These are phyloP conservation scores for Gouania willdenowi DNA, from an alignment of 2,797 vertebrate genomes.

Conservation along the genomic window DNA sequence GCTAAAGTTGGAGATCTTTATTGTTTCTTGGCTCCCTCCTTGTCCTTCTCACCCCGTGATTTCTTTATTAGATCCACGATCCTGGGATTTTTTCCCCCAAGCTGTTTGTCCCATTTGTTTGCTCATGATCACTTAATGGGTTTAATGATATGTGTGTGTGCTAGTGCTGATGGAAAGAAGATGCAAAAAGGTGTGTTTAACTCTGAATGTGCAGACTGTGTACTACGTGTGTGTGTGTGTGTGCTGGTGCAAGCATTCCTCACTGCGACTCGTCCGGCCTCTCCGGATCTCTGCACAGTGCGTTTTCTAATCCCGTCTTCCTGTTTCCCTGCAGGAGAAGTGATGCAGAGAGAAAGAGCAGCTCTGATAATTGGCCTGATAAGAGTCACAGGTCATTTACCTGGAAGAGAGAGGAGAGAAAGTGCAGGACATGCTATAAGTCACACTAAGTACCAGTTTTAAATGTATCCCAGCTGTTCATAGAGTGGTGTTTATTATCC, in stretches of 20 bases:
- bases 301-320: constrained; percentile 76
- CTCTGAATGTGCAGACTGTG: constrained; percentile 9
- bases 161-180: too few species aligned
- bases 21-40: constrained; percentile 53
- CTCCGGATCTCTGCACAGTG: constrained; percentile 71
- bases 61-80: constrained; percentile 37
- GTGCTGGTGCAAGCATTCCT: constrained; percentile 45
- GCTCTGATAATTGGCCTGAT: constrained; percentile 53
- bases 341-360: constrained; percentile 51
- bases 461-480: too few species aligned
- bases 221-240: constrained; percentile 4
- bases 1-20: constrained; percentile 34
- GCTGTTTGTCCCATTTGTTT: constrained; percentile 55
- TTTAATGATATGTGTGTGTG: constrained; percentile 25
- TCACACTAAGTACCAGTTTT: neutral
- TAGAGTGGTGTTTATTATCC: too few species aligned
- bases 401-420: constrained; percentile 21
- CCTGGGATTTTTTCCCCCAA: constrained; percentile 15
- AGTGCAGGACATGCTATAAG: neutral
- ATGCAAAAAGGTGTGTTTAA: constrained; percentile 18
- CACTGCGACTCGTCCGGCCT: constrained; percentile 48
- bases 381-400: constrained; percentile 38
- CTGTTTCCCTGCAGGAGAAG: constrained; percentile 71
- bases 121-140: constrained; percentile 45
- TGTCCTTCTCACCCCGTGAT: constrained; percentile 19